Evolutionary conservation across 2,113 vertebrate genomes (phyloP).

Genomic region (Canis aureus): DNA sequence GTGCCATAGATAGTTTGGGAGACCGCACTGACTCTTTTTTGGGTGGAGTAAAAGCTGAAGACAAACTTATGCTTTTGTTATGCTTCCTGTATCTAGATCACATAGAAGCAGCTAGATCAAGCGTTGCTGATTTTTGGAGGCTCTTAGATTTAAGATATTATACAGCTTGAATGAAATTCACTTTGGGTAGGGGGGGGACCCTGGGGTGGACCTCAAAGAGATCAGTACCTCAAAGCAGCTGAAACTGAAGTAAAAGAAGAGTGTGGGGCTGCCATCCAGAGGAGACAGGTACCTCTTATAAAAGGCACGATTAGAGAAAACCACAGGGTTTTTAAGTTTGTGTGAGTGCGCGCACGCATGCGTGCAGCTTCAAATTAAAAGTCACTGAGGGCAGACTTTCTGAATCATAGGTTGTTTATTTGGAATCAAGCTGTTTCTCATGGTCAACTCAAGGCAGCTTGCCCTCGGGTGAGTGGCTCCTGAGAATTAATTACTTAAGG

Average conservation of each 20-base stretch:
- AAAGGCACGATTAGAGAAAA: not conserved
- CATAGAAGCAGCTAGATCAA: not conserved
- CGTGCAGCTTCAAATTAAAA: not conserved
- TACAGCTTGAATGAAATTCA: not conserved
- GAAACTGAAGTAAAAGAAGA: not conserved
- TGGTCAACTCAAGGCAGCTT: not conserved
- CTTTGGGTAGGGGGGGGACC: fast-evolving
- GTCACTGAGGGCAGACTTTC: not conserved
- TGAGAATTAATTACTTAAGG: slow-evolving; percentile 70
- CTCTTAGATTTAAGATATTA: not conserved
- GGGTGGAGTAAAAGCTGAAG: not conserved
- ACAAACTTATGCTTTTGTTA: not conserved
- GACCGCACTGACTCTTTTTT: too few species aligned
- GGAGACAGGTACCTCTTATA: not conserved
- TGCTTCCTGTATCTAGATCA: not conserved
- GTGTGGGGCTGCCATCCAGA: not conserved
- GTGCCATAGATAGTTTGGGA: not conserved
- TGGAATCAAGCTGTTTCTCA: slow-evolving; percentile 47
- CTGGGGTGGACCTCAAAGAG: not conserved
- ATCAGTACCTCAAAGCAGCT: not conserved
- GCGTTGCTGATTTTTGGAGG: not conserved
- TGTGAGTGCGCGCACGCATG: fast-evolving
- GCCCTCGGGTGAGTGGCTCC: slow-evolving; percentile 31
- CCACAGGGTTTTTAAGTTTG: not conserved
- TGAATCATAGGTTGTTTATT: slow-evolving; percentile 43